Evolutionary conservation across 1,140 invertebrate species (phyloP).

Genomic region (Rhynchophorus ferrugineus): DNA sequence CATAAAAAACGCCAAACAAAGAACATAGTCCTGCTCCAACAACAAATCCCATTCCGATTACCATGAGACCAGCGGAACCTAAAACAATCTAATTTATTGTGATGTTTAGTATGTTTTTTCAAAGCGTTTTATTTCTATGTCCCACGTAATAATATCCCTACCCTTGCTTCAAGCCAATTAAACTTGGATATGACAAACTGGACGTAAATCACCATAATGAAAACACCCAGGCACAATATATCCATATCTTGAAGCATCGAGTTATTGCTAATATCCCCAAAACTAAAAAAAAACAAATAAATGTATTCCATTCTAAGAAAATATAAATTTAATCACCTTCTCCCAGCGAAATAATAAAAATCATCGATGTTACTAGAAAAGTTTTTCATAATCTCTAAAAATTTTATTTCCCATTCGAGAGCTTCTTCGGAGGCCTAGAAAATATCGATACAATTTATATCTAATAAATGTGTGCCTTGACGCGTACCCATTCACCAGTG

Average conservation of each 20-base stretch:
- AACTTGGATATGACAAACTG: constrained; percentile 64
- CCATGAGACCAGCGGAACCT: constrained; percentile 58
- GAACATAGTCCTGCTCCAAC: constrained; percentile 67
- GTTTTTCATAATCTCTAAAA: constrained; percentile 46
- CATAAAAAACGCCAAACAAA: constrained; percentile 63
- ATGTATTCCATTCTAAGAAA: no score
- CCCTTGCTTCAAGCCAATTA: constrained; percentile 65
- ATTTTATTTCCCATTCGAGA: constrained; percentile 58
- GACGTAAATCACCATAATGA: constrained; percentile 67
- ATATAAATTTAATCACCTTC: constrained; percentile 47
- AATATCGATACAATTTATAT: no score
- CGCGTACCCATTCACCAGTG: constrained; percentile 61
- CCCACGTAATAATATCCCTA: constrained; percentile 35
- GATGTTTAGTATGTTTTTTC: constrained; percentile 2
- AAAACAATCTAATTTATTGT: constrained; percentile 45
- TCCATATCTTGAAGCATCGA: constrained; percentile 66
- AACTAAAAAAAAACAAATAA: constrained; percentile 42
- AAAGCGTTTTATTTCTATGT: constrained; percentile 3
- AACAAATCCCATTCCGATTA: constrained; percentile 69
- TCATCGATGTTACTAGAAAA: constrained; percentile 38
- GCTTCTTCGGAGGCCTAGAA: constrained; percentile 51
- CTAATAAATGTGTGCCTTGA: no score
- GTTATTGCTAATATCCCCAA: constrained; percentile 60
- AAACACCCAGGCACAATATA: constrained; percentile 58
- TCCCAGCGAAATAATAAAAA: constrained; percentile 55